Evolutionary conservation across 2,888 invertebrate species (phyloP).

Genomic region (Erebia ligea): DNA sequence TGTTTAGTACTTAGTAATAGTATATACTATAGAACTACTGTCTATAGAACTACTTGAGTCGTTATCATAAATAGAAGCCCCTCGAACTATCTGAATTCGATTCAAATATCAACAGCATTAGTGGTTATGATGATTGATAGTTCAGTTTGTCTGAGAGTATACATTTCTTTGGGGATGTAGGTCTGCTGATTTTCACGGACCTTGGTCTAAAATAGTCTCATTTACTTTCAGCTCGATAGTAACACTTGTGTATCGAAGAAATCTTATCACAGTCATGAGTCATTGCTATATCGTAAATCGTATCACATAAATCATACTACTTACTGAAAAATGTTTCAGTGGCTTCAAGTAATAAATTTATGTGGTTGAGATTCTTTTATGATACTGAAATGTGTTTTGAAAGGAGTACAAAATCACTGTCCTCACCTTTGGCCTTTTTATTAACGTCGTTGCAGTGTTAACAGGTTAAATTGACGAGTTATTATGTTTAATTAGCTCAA

Average conservation of each 20-base stretch:
- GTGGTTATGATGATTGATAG: slow-evolving; percentile 12
- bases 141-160: not conserved
- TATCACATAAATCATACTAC: not conserved
- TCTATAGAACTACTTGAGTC: not conserved
- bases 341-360: too few species aligned
- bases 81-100: not conserved
- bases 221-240: not conserved
- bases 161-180: not conserved
- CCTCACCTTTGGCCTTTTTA: slow-evolving; percentile 27
- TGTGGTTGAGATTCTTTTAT: slow-evolving; percentile 1
- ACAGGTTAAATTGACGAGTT: slow-evolving; percentile 36
- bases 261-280: not conserved
- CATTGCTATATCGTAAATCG: not conserved
- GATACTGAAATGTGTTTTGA: not conserved
- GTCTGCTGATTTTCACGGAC: slow-evolving; percentile 10
- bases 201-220: not conserved
- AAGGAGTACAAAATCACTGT: slow-evolving; percentile 15
- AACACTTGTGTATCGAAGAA: not conserved
- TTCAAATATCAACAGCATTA: not conserved
- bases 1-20: not conserved
- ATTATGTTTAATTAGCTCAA: slow-evolving; percentile 36
- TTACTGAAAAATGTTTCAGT: not conserved
- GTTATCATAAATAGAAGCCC: not conserved
- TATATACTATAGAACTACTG: too few species aligned
- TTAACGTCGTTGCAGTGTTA: slow-evolving; percentile 30